Base-by-base conservation (phyloP, 1,140 invertebrate genomes). In the Drosophila lacteicornis region DNA sequence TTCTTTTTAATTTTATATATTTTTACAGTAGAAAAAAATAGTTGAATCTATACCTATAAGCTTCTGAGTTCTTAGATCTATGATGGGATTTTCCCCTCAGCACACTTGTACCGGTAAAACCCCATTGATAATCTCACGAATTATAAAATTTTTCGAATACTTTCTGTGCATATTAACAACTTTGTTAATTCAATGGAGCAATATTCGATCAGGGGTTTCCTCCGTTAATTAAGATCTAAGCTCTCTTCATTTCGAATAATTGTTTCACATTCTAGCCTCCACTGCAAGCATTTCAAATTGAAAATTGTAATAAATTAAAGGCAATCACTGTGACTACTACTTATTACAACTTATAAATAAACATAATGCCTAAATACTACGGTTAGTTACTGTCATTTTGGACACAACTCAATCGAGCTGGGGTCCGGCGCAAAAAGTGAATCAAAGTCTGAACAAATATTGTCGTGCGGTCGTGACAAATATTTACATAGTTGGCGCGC, bases 381-480 rank as follows among this genome's bases (percentile, higher is more conserved):
- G 9, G 4, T 53, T 45, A 36, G 47, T 53, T 55, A n/a, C 45
- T 68, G 36, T 43, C 38, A 45, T 22, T 38, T 40, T 30, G 22
- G 63, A 45, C 62, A 36, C 40, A 70, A 43, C 27, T 49, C 49
- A 19, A 73, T 59, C 38, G 19, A 19, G n/a, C 4, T 12, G 7
- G 53, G 1, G 65, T 45, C 22, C 36, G 22, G 36, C 66, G 19
- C 33, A 75, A 75, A 75, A 75, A 62, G 56, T 30, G 71, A 79
- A 79, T 79, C 75, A 73, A 75, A 85, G 78, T 85, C 85, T 82
- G 85, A 74, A 79, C 75, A 85, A 82, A 90, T 90, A 85, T 85
- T 88, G 81, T 85, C 70, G 84, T 76, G 68, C 81, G 81, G 70
- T 73, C 75, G 71, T 79, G 85, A 73, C 75, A 88, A 90, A 90